Base-by-base conservation (phyloP, 2,888 invertebrate species). In the Synergus itoensis region DNA sequence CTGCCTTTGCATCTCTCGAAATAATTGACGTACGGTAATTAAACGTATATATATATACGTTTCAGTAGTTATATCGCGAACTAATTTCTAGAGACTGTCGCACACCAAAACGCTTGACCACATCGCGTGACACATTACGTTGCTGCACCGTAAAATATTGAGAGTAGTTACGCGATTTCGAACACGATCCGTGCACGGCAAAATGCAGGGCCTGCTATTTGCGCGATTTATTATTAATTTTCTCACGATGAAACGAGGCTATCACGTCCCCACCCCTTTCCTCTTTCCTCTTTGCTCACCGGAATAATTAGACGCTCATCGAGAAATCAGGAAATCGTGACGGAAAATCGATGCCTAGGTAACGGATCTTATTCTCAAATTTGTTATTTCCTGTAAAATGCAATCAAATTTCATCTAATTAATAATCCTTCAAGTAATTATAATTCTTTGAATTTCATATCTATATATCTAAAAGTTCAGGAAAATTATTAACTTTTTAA, bases 71-170 rank as follows among this genome's bases (percentile, higher is more conserved):
- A 77, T 78, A 81, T 79, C 80, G 79, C 60, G 81, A 77, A 83
- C 80, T 83, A 81, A 83, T 83, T 83, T 83, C 77, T 69, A 64
- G 77, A 79, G 77, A 77, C 69, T 80, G 77, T 80, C 78, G 62
- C 77, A 36, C 76, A 69, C 84, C 88, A 85, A 89, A 88, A 89
- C 85, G 81, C 80, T 82, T 79, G 77, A 79, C 76, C 80, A 77
- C 69, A 14, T 82, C 77, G 73, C 78, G 79, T 79, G 83, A 80
- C 77, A 57, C 64, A 75, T 80, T 76, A 79, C 80, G 90, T 87
- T 89, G 89, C 87, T 87, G 86, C 81, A 81, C 84, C 81, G 83
- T 88, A 84, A 88, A 88, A 88, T 87, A 88, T 88, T 84, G 84
- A 83, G 83, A 84, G 84, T 79, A 83, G 84, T 85, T 84, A 83